Conservation (phyloP, 2,113 vertebrate genomes). For the Ranitomeya variabilis region DNA sequence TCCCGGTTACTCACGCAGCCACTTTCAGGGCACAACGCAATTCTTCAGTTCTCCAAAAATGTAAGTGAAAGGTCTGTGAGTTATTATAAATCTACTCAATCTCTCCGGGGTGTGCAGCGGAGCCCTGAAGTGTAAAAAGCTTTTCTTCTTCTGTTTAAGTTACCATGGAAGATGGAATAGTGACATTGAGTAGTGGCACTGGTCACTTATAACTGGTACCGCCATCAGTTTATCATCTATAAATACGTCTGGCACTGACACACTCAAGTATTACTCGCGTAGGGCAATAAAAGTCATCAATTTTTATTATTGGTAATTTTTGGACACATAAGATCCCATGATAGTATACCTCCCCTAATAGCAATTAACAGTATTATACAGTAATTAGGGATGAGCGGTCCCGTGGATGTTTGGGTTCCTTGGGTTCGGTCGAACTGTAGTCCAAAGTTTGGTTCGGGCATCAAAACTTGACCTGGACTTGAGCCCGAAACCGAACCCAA, state of each 20-base stretch:
- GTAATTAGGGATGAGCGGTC: no score
- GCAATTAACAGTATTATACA: no score
- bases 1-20: conserved; percentile 58
- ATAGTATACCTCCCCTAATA: background rate
- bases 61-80: conserved; percentile 83
- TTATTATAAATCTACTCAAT: conserved; percentile 82
- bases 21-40: conserved; percentile 79
- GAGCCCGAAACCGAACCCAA: no score
- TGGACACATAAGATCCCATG: background rate
- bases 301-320: background rate
- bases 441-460: no score
- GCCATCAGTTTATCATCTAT: conserved; percentile 75
- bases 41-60: conserved; percentile 80
- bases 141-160: conserved; percentile 88
- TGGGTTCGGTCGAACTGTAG: no score
- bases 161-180: conserved; percentile 93
- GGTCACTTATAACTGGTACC: conserved; percentile 72
- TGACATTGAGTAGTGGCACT: conserved; percentile 68
- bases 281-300: background rate
- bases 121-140: conserved; percentile 78
- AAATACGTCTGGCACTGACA: conserved; percentile 67
- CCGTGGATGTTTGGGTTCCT: no score
- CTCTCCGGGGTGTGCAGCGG: conserved; percentile 67
- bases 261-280: background rate
- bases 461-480: no score